Evolutionary conservation across 2,888 invertebrate species (phyloP).

Genomic region (Tyria jacobaeae): DNA sequence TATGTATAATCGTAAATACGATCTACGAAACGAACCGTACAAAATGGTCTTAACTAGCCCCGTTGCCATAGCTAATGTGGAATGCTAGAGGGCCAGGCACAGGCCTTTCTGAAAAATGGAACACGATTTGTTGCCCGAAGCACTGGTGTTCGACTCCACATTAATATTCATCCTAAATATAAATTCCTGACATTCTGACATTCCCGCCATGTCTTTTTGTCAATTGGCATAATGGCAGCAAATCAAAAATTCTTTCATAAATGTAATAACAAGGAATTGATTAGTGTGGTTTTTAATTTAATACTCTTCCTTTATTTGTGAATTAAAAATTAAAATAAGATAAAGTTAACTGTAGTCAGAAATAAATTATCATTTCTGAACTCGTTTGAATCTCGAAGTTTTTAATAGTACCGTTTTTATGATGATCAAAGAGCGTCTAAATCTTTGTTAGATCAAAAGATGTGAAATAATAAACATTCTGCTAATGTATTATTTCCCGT

Average conservation of each 20-base stretch:
- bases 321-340: not conserved
- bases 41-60: constrained; percentile 34
- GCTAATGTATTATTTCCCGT: not conserved
- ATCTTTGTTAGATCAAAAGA: not conserved
- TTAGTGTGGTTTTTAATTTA: not conserved
- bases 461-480: not conserved
- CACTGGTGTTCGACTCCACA: not conserved
- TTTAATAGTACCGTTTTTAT: not conserved
- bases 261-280: not conserved
- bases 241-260: not conserved
- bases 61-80: constrained; percentile 33
- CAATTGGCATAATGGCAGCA: not conserved
- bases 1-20: constrained; percentile 12
- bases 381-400: not conserved
- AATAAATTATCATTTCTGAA: not conserved
- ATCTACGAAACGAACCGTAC: constrained; percentile 29
- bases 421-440: not conserved
- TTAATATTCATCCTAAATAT: not conserved
- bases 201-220: not conserved
- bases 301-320: not conserved
- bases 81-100: constrained; percentile 25
- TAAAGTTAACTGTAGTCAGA: not conserved
- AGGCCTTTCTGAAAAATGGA: constrained; percentile 19
- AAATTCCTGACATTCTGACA: not conserved
- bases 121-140: constrained; percentile 9